Evolutionary conservation across 2,113 vertebrate species (phyloP).

Genomic region (Epinephelus fuscoguttatus): DNA sequence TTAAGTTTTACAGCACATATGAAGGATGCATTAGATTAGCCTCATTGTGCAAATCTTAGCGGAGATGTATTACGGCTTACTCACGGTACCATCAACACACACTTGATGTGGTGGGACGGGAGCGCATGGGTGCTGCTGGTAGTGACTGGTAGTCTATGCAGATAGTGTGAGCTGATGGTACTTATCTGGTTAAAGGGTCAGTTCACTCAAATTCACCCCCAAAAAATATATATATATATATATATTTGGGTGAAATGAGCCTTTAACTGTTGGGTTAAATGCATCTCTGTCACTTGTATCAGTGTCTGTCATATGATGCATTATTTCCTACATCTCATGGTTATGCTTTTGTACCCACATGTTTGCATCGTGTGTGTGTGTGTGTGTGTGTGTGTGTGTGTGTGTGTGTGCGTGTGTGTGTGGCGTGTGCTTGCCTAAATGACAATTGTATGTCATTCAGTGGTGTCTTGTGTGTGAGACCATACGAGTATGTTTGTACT

Average conservation of each 20-base stretch:
- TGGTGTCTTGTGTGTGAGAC: slow-evolving; percentile 33
- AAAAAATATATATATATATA: neutral
- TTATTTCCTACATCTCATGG: slow-evolving; percentile 18
- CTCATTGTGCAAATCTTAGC: neutral
- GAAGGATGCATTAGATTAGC: slow-evolving; percentile 23
- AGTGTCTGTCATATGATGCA: slow-evolving; percentile 10
- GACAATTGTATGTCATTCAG: slow-evolving; percentile 29
- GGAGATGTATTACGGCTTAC: neutral
- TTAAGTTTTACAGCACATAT: slow-evolving; percentile 9
- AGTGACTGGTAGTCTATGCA: neutral
- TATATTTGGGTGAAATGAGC: slow-evolving; percentile 3
- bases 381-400: neutral
- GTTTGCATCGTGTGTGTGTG: slow-evolving; percentile 35
- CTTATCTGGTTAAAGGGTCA: slow-evolving; percentile 1
- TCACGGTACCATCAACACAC: slow-evolving; percentile 22
- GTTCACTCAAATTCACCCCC: neutral
- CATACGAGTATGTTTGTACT: slow-evolving; percentile 37
- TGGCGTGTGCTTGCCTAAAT: slow-evolving; percentile 8
- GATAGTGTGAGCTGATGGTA: slow-evolving; percentile 23
- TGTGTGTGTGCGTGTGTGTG: too few species aligned
- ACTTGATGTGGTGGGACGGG: neutral
- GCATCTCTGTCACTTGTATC: slow-evolving; percentile 31
- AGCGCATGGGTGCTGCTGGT: slow-evolving; percentile 20
- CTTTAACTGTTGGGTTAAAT: slow-evolving; percentile 6
- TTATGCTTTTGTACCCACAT: slow-evolving; percentile 40